A percentile compares a stretch with the other conserved stretches of the same genome.
phyloP scores from a whole-genome alignment of 2,888 invertebrate species.

The Fissipunctia ypsillon region DNA sequence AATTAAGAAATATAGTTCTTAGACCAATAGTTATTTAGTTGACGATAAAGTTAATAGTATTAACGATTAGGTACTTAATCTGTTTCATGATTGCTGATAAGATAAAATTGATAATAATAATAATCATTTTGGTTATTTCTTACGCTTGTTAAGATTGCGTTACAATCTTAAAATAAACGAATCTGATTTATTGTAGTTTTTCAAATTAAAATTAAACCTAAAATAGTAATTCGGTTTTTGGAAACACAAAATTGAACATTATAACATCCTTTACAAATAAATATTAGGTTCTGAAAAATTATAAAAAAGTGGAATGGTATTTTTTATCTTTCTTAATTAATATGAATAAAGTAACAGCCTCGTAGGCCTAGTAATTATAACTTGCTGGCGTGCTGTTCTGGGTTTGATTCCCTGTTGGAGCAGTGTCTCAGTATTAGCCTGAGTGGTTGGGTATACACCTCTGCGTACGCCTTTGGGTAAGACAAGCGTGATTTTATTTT shows the following conservation, averaged over 20 bases:
- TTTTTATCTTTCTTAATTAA: not conserved
- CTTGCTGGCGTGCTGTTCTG: not conserved
- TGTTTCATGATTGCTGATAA: constrained; percentile 24
- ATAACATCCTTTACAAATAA: not conserved
- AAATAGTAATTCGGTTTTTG: not conserved
- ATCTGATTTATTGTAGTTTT: too few species aligned
- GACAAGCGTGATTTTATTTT: not conserved
- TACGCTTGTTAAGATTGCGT: constrained; percentile 4
- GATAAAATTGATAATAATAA: constrained; percentile 7
- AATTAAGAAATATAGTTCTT: not conserved
- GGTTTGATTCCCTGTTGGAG: not conserved
- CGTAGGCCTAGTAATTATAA: not conserved
- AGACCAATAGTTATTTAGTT: constrained; percentile 26
- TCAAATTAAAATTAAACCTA: not conserved
- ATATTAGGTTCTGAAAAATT: not conserved
- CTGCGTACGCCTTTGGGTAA: not conserved
- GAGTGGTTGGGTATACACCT: not conserved
- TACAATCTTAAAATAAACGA: not conserved
- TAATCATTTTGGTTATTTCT: constrained; percentile 31
- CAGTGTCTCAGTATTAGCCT: not conserved
- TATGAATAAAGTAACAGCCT: not conserved
- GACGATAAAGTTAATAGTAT: constrained; percentile 24
- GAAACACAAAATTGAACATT: not conserved
- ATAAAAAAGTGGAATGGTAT: not conserved
- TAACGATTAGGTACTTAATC: constrained; percentile 12